Evolutionary conservation across 2,888 invertebrate genomes (phyloP).

Genomic region (Melitaea athalia): DNA sequence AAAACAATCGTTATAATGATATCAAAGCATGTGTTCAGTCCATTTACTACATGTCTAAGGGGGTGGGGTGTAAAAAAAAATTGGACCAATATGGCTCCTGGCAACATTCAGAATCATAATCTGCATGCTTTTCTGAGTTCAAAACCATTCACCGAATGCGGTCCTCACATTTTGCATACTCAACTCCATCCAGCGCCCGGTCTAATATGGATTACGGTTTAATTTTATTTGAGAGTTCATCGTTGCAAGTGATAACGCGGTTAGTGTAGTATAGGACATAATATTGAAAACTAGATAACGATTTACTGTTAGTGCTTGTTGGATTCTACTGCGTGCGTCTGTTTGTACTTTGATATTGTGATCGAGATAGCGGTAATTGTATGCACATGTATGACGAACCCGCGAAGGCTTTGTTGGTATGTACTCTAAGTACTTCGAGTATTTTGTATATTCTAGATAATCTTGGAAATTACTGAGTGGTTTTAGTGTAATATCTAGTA

Average conservation of each 20-base stretch:
- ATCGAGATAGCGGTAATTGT: not conserved
- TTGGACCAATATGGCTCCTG: too few species aligned
- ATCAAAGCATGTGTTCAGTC: too few species aligned
- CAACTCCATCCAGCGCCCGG: too few species aligned
- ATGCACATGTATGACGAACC: slow-evolving; percentile 1
- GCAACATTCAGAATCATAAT: too few species aligned
- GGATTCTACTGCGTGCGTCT: slow-evolving; percentile 2
- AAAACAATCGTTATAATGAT: too few species aligned
- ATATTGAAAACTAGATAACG: slow-evolving; percentile 21
- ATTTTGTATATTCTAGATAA: not conserved
- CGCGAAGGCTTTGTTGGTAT: not conserved
- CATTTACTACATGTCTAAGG: too few species aligned
- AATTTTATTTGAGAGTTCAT: not conserved
- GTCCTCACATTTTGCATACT: too few species aligned
- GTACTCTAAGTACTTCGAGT: not conserved
- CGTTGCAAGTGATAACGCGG: slow-evolving; percentile 3
- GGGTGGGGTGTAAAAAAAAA: too few species aligned
- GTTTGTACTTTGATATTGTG: slow-evolving; percentile 8
- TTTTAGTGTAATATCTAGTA: too few species aligned
- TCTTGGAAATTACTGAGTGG: not conserved
- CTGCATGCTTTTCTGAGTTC: too few species aligned
- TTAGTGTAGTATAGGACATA: slow-evolving; percentile 11
- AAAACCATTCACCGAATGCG: too few species aligned
- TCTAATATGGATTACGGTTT: not conserved
- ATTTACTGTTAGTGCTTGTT: slow-evolving; percentile 10